Evolutionary conservation across 2,888 invertebrate species (phyloP).

Genomic region (Nomada fabriciana): DNA sequence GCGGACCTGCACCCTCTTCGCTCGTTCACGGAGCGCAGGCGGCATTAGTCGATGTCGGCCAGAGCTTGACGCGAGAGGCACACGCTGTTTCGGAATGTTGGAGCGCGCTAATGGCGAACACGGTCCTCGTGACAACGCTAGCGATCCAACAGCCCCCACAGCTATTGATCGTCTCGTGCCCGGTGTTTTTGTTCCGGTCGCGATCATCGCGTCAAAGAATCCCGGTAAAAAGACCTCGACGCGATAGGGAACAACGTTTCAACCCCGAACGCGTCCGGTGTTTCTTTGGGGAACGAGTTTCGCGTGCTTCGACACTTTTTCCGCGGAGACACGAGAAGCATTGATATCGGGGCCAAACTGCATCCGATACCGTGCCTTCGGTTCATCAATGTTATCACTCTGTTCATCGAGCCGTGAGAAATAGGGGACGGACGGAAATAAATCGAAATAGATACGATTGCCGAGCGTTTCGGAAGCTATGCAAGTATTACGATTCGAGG

Average conservation of each 20-base stretch:
- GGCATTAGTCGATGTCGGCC: slow-evolving; percentile 29
- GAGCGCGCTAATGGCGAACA: slow-evolving; percentile 42
- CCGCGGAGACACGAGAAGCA: too few relatives aligned
- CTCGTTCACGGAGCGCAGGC: neutral
- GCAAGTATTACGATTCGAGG: neutral
- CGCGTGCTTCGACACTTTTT: neutral
- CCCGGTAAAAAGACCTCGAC: slow-evolving; percentile 25
- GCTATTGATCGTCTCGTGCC: slow-evolving; percentile 26
- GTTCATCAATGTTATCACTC: too few relatives aligned
- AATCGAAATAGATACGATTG: neutral
- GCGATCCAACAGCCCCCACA: neutral
- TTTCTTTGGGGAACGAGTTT: slow-evolving; percentile 1
- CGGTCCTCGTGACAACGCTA: slow-evolving; percentile 1
- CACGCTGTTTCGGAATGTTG: slow-evolving; percentile 21
- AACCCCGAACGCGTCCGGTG: neutral
- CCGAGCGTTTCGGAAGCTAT: neutral
- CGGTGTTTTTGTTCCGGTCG: slow-evolving; percentile 26
- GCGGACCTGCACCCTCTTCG: slow-evolving; percentile 5
- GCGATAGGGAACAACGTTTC: slow-evolving; percentile 12
- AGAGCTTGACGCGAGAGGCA: slow-evolving; percentile 11
- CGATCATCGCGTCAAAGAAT: slow-evolving; percentile 42
- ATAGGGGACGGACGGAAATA: too few relatives aligned
- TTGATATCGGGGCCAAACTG: too few relatives aligned
- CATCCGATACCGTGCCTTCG: too few relatives aligned
- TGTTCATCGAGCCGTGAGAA: too few relatives aligned